phyloP scores from a whole-genome alignment of 2,888 invertebrate genomes.

The Orchesellides sinensis region DNA sequence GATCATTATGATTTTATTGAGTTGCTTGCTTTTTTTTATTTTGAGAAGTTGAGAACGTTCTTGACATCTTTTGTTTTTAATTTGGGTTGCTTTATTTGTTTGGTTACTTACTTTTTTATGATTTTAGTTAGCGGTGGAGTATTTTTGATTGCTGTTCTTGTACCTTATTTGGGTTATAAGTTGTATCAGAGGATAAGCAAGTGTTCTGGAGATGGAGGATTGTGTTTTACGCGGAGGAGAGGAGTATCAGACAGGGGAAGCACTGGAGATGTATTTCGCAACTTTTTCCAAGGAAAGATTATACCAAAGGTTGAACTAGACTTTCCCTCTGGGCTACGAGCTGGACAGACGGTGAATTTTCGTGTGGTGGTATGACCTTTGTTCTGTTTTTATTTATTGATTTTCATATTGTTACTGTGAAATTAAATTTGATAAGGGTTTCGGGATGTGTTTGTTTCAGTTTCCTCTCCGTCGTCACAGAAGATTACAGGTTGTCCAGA shows the following conservation, averaged over 20 bases:
- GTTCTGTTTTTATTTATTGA: not conserved
- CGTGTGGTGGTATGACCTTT: slow-evolving; percentile 66
- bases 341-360: slow-evolving; percentile 72
- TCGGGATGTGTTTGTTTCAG: slow-evolving; percentile 66
- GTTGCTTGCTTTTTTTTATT: slow-evolving; percentile 60
- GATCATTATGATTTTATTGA: slow-evolving; percentile 62
- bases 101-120: slow-evolving; percentile 70
- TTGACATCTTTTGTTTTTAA: slow-evolving; percentile 59
- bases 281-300: slow-evolving; percentile 62
- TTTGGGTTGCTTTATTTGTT: slow-evolving; percentile 63
- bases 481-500: slow-evolving; percentile 59
- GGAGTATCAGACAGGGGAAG: not conserved
- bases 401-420: not conserved
- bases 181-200: slow-evolving; percentile 60
- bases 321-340: slow-evolving; percentile 64
- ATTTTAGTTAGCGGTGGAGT: slow-evolving; percentile 72
- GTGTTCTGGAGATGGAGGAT: slow-evolving; percentile 50
- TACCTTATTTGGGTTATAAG: slow-evolving; percentile 68
- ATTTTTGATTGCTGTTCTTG: slow-evolving; percentile 67
- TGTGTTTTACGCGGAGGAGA: slow-evolving; percentile 43
- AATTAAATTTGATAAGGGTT: no score
- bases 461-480: slow-evolving; percentile 63
- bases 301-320: slow-evolving; percentile 67
- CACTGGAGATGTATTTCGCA: slow-evolving; percentile 47
- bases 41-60: slow-evolving; percentile 50